phyloP scores from a whole-genome alignment of 2,888 invertebrate genomes.

The Leucoptera coffeella region DNA sequence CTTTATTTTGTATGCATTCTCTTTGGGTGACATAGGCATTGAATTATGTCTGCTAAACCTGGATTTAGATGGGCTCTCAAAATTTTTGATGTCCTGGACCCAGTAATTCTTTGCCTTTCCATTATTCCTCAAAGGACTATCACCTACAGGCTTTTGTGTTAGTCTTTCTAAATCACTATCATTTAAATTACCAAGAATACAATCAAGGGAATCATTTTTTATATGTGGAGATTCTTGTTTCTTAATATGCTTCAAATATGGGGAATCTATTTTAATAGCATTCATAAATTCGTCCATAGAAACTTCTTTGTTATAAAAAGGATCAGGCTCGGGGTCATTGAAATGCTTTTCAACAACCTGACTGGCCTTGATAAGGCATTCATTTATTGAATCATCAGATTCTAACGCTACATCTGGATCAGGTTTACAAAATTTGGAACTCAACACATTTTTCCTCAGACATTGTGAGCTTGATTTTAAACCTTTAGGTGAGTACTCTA shows the following conservation, averaged over 20 bases:
- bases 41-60: conserved; percentile 32
- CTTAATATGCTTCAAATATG: conserved; percentile 16
- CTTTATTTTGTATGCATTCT: conserved; percentile 15
- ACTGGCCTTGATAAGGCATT: conserved; percentile 38
- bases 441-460: conserved; percentile 33
- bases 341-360: conserved; percentile 40
- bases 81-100: conserved; percentile 20
- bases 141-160: conserved; percentile 26
- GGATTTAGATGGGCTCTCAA: conserved; percentile 20
- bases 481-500: conserved; percentile 28
- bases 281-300: conserved; percentile 34
- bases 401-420: conserved; percentile 32
- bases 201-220: conserved; percentile 44
- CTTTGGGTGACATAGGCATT: conserved; percentile 39
- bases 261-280: conserved; percentile 29
- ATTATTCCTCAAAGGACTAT: conserved; percentile 10
- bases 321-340: conserved; percentile 12
- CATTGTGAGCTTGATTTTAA: conserved; percentile 19
- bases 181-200: conserved; percentile 33
- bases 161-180: conserved; percentile 35
- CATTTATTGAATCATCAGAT: conserved; percentile 48
- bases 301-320: conserved; percentile 12
- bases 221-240: conserved; percentile 20
- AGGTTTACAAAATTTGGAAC: conserved; percentile 30
- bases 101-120: conserved; percentile 11